Conservation (phyloP, 1,140 invertebrate genomes). For the Galleria mellonella region DNA sequence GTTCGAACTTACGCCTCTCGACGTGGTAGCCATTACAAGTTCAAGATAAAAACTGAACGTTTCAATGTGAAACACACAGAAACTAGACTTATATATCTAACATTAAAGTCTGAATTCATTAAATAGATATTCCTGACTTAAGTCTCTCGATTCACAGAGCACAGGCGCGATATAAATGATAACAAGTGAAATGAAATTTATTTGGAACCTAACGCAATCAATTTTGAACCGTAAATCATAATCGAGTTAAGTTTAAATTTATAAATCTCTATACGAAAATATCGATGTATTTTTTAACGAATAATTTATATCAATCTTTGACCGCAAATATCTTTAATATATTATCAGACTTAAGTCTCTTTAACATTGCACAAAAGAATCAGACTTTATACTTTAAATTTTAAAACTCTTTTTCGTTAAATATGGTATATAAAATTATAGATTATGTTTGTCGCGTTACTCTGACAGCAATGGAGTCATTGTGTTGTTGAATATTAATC, state of each 20-base stretch:
- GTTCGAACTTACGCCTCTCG: slow-evolving; percentile 36
- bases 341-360: neutral
- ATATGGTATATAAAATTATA: no score
- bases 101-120: slow-evolving; percentile 15
- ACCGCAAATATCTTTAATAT: slow-evolving; percentile 17
- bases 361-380: no score
- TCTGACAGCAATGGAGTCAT: slow-evolving; percentile 21
- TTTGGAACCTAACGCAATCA: slow-evolving; percentile 7
- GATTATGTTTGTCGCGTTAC: slow-evolving; percentile 9
- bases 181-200: slow-evolving; percentile 35
- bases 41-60: slow-evolving; percentile 13
- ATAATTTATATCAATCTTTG: slow-evolving; percentile 48
- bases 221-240: slow-evolving; percentile 15
- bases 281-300: slow-evolving; percentile 34
- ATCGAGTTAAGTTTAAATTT: slow-evolving; percentile 10
- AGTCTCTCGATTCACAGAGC: neutral
- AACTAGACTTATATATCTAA: slow-evolving; percentile 4
- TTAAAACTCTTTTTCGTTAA: no score
- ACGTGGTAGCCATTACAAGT: slow-evolving; percentile 6
- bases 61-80: slow-evolving; percentile 2
- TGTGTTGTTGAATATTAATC: slow-evolving; percentile 1
- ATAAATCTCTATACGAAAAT: slow-evolving; percentile 1
- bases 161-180: slow-evolving; percentile 27
- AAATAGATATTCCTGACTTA: slow-evolving; percentile 10
- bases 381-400: no score